Conservation (phyloP, 2,797 vertebrate genomes). For the Psittacula derbiana region DNA sequence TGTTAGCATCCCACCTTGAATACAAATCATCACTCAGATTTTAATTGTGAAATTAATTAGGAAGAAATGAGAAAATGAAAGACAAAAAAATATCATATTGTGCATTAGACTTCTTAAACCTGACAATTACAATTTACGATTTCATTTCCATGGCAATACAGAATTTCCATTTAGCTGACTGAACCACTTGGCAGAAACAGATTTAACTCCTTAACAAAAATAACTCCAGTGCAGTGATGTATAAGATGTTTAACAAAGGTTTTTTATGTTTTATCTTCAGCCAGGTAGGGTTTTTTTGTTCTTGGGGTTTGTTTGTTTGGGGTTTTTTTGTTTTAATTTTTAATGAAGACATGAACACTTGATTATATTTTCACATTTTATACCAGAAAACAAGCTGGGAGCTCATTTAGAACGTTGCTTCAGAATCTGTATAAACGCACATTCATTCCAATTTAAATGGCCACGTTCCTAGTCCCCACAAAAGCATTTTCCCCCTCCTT, state of each 20-base stretch:
- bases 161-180: background rate
- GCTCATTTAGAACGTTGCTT: background rate
- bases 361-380: background rate
- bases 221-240: background rate
- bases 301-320: background rate
- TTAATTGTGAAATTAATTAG: conserved; percentile 34
- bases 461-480: background rate
- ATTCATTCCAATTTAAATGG: background rate
- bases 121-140: conserved; percentile 1
- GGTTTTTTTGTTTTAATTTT: background rate
- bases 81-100: background rate
- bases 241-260: background rate
- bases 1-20: background rate
- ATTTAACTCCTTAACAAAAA: conserved; percentile 20
- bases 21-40: background rate
- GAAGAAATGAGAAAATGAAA: conserved; percentile 2
- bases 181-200: background rate
- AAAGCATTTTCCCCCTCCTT: background rate
- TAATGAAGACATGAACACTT: background rate
- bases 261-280: background rate
- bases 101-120: background rate
- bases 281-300: background rate
- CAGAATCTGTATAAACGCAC: background rate
- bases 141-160: conserved; percentile 19
- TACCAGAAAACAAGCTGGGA: background rate